Conservation (phyloP, 2,797 vertebrate genomes). For the Cygnus olor region DNA sequence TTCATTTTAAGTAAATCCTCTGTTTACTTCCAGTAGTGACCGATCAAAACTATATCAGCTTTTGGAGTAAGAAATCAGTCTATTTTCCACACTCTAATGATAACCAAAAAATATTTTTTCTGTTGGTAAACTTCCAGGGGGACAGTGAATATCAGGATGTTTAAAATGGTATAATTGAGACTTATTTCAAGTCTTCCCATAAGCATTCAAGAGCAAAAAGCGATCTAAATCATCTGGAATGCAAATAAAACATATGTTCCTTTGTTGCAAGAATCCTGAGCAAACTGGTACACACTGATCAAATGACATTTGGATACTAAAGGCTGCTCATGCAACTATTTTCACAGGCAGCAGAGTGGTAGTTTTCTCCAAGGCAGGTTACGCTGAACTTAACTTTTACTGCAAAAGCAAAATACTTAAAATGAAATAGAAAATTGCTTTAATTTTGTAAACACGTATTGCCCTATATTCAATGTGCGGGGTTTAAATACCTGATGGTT, state of each 20-base stretch:
- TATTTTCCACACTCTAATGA: not conserved
- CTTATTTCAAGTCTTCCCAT: not conserved
- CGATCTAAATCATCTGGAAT: not conserved
- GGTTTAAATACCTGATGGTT: conserved; percentile 91
- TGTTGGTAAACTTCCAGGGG: not conserved
- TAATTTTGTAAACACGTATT: not conserved
- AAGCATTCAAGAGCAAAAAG: not conserved
- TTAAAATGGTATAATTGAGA: not conserved
- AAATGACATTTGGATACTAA: not conserved
- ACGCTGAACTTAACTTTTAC: not conserved
- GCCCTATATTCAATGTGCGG: not conserved
- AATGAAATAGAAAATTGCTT: not conserved
- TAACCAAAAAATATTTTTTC: not conserved
- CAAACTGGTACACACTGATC: not conserved
- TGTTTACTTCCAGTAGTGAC: not conserved
- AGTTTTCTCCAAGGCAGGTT: not conserved
- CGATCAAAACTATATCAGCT: not conserved
- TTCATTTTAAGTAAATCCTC: not conserved
- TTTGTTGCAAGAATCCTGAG: not conserved
- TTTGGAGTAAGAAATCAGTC: not conserved
- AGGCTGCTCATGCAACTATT: not conserved
- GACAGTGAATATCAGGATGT: not conserved
- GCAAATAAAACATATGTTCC: not conserved
- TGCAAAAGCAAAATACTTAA: not conserved
- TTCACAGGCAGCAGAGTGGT: not conserved